A percentile compares a stretch with the other conserved stretches of the same genome.
Evolutionary conservation across 2,888 invertebrate species (phyloP).

Genomic region (Disparrhopalites patrizii): DNA sequence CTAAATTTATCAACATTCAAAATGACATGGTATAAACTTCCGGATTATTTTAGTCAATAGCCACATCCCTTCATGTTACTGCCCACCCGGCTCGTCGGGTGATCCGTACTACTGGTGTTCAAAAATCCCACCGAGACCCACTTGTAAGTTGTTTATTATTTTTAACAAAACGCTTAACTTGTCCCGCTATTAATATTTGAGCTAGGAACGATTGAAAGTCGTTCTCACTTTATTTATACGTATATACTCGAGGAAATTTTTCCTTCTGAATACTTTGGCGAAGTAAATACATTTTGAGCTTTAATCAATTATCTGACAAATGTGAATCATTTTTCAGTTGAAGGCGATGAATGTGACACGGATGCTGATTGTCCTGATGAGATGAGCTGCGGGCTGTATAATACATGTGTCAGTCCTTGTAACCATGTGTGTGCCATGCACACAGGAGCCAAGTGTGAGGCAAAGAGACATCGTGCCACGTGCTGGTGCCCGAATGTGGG

Average conservation of each 20-base stretch:
- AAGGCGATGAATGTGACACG: slow-evolving; percentile 47
- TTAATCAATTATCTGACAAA: background rate
- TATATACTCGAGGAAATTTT: too few relatives aligned
- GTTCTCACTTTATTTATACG: too few relatives aligned
- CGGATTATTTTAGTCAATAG: slow-evolving; percentile 42
- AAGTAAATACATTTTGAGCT: too few relatives aligned
- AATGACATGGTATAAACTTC: too few relatives aligned
- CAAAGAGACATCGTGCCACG: slow-evolving; percentile 43
- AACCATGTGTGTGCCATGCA: slow-evolving; percentile 48
- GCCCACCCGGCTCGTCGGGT: slow-evolving; percentile 42
- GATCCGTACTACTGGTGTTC: slow-evolving; percentile 47
- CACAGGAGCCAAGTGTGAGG: slow-evolving; percentile 48
- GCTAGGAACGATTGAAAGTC: too few relatives aligned
- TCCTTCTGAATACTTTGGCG: too few relatives aligned
- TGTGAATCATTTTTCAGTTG: slow-evolving; percentile 29
- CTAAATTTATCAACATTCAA: too few relatives aligned
- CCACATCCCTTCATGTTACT: slow-evolving; percentile 45
- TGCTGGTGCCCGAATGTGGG: slow-evolving; percentile 48
- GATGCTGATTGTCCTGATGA: slow-evolving; percentile 47
- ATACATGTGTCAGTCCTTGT: slow-evolving; percentile 46
- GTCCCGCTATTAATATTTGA: too few relatives aligned
- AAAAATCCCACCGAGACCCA: slow-evolving; percentile 46
- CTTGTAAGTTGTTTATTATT: slow-evolving; percentile 36
- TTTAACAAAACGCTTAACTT: too few relatives aligned
- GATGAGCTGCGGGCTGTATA: slow-evolving; percentile 48